Conservation (phyloP, 2,113 vertebrate species). For the Alexandromys fortis region DNA sequence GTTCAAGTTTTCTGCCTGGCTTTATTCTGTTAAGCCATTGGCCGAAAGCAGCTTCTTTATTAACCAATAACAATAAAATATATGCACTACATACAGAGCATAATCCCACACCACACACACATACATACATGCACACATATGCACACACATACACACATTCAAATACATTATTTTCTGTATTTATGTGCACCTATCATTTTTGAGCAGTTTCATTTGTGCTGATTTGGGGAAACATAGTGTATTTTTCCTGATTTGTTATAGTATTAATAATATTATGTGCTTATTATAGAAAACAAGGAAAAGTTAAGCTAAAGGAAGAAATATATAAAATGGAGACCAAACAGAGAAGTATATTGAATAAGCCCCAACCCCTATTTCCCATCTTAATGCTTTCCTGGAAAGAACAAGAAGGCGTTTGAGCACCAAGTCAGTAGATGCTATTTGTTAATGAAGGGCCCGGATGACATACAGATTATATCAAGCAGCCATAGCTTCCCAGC, state of each 20-base stretch:
- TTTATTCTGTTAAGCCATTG: too few species aligned
- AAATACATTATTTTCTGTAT: background rate
- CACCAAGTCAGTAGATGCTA: too few species aligned
- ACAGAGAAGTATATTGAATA: background rate
- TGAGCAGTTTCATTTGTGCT: background rate
- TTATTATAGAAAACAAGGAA: background rate
- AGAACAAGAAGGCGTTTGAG: background rate
- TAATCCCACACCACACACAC: too few species aligned
- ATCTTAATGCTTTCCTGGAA: background rate
- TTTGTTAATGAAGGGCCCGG: background rate
- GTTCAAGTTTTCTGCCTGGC: too few species aligned
- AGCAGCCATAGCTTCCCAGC: background rate
- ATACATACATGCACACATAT: background rate
- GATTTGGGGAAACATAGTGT: background rate
- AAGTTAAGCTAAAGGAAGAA: background rate
- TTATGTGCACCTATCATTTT: background rate
- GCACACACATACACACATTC: background rate
- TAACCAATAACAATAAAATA: too few species aligned
- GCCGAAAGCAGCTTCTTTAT: too few species aligned
- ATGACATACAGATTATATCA: background rate
- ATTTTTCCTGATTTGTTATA: background rate
- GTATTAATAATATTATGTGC: background rate
- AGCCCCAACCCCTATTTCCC: background rate
- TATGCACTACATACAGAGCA: too few species aligned
- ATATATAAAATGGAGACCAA: background rate